Base-by-base conservation (phyloP, 1,140 invertebrate species). In the Drusus annulatus region DNA sequence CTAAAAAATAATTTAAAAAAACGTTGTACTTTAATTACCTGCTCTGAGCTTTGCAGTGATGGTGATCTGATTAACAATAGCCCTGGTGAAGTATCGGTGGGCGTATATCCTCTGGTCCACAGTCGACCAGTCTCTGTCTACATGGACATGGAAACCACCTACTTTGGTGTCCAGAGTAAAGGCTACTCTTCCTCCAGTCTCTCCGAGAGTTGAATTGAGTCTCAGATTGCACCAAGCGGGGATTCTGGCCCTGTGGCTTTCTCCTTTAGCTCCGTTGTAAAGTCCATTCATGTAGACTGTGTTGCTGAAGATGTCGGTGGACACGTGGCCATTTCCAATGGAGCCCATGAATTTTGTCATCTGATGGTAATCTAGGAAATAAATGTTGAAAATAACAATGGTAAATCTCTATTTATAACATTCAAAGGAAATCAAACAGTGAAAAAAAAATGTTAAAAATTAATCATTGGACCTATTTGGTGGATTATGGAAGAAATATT, bases 241-340 rank as follows among this genome's bases (percentile, higher is more conserved):
- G 31, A 92, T 91, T 13, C 91, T 87, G 1, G 91, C 91, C 28
- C 91, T 85, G 50, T 88, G 89, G 80, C 91, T 92, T 69, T 89
- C 86, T 0, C 91, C 91, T 16, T 84, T 87, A 0, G 84, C 83
- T 1, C 91, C 91, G 83, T 91, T 92, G 81, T 92, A 92, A 0
- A 92, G 81, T 0, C 91, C 91, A 74, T 92, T 92, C 87, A 92
- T 90, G 62, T 90, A 91, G 0, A 92, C 89, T 3, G 91, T 88
- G 80, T 91, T 88, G 19, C 91, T 91, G 83, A 91, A 91, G n/a
- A 92, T 84, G 21, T 91, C 91, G 13, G 91, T 91, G 0, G 91
- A 91, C 19, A 92, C 75, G 76, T 92, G 91, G 0, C 91, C 91
- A 80, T 92, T 92, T 0, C 90, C 89, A 3, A 92, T 84, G 3